Conservation (phyloP, 2,797 vertebrate species). For the Parotocinclus haroldoi region DNA sequence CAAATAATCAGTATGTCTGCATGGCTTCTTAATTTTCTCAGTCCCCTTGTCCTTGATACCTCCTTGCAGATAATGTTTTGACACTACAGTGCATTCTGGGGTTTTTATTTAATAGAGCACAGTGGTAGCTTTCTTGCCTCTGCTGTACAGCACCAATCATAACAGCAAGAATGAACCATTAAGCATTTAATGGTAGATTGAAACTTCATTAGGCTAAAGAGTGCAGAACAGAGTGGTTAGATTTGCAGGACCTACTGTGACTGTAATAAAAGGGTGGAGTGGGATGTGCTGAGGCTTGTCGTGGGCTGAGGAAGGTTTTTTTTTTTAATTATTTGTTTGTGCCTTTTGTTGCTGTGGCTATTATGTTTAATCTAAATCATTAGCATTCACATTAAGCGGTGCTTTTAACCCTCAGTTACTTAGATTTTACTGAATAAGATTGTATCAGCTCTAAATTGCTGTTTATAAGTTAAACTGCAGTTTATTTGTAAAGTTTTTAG, state of each 20-base stretch:
- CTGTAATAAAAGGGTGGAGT: background rate
- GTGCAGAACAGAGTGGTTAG: conserved; percentile 24
- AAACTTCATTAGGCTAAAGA: conserved; percentile 49
- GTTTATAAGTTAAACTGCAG: too few species aligned
- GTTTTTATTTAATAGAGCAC: conserved; percentile 35
- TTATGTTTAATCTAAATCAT: too few species aligned
- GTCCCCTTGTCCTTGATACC: background rate
- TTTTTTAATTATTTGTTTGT: too few species aligned
- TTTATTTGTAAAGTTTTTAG: too few species aligned
- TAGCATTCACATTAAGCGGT: too few species aligned
- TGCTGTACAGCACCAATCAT: conserved; percentile 21
- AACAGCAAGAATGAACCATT: conserved; percentile 52
- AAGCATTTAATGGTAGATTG: conserved; percentile 59
- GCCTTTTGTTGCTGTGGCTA: too few species aligned
- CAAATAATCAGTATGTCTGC: background rate
- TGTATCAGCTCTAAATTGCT: too few species aligned
- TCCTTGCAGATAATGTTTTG: conserved; percentile 25
- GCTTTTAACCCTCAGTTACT: too few species aligned
- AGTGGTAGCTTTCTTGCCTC: conserved; percentile 39
- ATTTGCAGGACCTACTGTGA: conserved; percentile 18
- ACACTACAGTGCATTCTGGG: conserved; percentile 27
- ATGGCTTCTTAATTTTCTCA: background rate
- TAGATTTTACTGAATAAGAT: too few species aligned
- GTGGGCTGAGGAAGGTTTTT: too few species aligned
- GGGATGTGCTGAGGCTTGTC: too few species aligned